phyloP scores from a whole-genome alignment of 2,113 vertebrate species.

The Anarrhichthys ocellatus region DNA sequence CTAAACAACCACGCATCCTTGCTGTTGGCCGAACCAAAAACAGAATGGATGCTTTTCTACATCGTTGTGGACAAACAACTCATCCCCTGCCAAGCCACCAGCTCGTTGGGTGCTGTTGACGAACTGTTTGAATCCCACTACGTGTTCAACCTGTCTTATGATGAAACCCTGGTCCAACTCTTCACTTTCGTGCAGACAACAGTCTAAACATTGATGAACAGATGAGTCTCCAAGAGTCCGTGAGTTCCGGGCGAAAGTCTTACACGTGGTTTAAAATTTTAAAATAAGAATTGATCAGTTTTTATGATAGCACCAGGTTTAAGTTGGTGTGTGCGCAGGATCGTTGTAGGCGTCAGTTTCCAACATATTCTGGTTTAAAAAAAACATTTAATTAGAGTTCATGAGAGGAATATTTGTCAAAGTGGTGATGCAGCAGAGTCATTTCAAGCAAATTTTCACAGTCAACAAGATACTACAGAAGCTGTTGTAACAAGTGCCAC shows the following conservation, averaged over 20 bases:
- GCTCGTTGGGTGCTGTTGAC: slow-evolving; percentile 37
- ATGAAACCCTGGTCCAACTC: not conserved
- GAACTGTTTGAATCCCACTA: slow-evolving; percentile 53
- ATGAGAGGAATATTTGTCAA: not conserved
- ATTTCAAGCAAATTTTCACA: slow-evolving; percentile 8
- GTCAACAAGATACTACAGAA: not conserved
- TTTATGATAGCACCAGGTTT: not conserved
- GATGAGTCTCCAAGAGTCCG: too few species aligned
- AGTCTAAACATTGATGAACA: too few species aligned
- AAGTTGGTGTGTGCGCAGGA: slow-evolving; percentile 1
- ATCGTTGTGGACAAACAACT: slow-evolving; percentile 40
- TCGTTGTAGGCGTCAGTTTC: not conserved
- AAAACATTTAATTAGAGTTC: not conserved
- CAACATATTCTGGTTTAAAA: not conserved
- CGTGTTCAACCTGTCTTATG: slow-evolving; percentile 23
- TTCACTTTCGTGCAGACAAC: too few species aligned
- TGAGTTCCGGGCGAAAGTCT: too few species aligned
- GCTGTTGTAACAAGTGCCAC: not conserved
- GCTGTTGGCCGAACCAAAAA: slow-evolving; percentile 37
- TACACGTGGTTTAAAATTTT: too few species aligned
- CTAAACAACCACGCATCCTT: slow-evolving; percentile 53
- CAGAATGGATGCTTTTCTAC: slow-evolving; percentile 47
- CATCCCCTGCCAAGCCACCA: slow-evolving; percentile 46
- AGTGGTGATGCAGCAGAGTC: not conserved
- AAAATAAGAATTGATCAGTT: not conserved